These are phyloP conservation scores for Ooceraea biroi DNA, from an alignment of 1,140 invertebrate genomes.

Conservation along the genomic window DNA sequence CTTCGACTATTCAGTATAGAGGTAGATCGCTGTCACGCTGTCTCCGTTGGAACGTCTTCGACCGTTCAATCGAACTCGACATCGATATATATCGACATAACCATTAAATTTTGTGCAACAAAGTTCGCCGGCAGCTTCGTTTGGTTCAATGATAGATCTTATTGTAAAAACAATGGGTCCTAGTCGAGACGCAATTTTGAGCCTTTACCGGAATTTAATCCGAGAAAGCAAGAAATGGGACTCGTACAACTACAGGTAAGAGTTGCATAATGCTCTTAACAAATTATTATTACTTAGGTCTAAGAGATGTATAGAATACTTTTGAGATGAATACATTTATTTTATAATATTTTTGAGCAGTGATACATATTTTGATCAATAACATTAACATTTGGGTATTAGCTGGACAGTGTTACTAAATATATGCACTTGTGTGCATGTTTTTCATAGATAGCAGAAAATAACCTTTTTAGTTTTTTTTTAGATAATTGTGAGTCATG, in stretches of 20 bases:
- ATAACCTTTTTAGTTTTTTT: neutral
- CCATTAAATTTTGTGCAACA: neutral
- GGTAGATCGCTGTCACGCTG: too few relatives aligned
- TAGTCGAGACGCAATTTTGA: slow-evolving; percentile 72
- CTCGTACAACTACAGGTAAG: slow-evolving; percentile 85
- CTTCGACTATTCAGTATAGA: too few relatives aligned
- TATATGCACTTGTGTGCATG: too few relatives aligned
- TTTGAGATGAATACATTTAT: slow-evolving; percentile 5
- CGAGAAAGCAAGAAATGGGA: slow-evolving; percentile 85
- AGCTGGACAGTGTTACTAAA: too few relatives aligned
- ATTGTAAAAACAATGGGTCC: slow-evolving; percentile 74
- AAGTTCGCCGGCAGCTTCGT: neutral
- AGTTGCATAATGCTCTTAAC: too few relatives aligned
- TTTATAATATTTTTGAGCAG: too few relatives aligned
- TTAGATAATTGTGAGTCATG: neutral
- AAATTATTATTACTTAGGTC: too few relatives aligned
- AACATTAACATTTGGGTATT: too few relatives aligned
- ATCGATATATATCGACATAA: neutral
- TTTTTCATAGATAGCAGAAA: neutral
- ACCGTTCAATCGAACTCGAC: too few relatives aligned
- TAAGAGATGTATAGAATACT: slow-evolving; percentile 2
- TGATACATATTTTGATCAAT: too few relatives aligned
- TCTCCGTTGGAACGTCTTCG: too few relatives aligned
- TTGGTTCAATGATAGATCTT: neutral
- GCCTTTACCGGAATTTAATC: slow-evolving; percentile 84